Base-by-base conservation (phyloP, 2,113 vertebrate genomes). In the Neodontobutis hainanensis region DNA sequence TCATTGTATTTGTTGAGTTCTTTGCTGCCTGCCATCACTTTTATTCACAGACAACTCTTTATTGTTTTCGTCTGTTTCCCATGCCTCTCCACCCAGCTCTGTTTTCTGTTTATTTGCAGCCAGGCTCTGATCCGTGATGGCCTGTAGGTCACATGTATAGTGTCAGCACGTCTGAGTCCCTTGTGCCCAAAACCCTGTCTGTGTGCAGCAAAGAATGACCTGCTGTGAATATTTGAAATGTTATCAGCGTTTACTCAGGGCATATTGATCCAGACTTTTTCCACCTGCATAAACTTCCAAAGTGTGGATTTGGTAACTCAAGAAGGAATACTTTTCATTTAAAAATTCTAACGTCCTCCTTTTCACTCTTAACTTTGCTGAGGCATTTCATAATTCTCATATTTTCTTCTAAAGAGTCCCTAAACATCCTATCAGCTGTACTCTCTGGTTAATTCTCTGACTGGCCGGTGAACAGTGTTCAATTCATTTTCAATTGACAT, bases 241-340 rank as follows among this genome's bases (percentile, higher is more conserved):
- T 45, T 49, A 61, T 83, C 11, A 5, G 19, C 2, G 42, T 77
- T 79, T 61, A 73, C 49, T 52, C 47, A 61, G 48, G 60, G 50
- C 55, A 68, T 63, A 76, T 46, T 64, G 59, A 47, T 4, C 40
- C 16, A 73, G 48, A 68, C 38, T 59, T 46, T 43, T 60, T 53
- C 65, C 81, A 78, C 71, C 76, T 83, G 75, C 61, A 56, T 71
- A 77, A 83, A 77, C 77, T 38, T 79, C 50, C 67, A 74, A 73
- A 80, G 78, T 67, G 40, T 65, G 67, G 65, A 74, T 27, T 42
- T 63, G 44, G 70, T 88, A 74, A 76, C 66, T 61, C 15, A 38
- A 57, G 56, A 66, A 76, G 45, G 59, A 67, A 50, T 52, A 1
- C 14, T 38, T 45, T 60, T 2, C 8, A 27, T 73, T 45, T 56